Evolutionary conservation across 2,888 invertebrate species (phyloP).

Genomic region (Lordiphosa andalusiaca): DNA sequence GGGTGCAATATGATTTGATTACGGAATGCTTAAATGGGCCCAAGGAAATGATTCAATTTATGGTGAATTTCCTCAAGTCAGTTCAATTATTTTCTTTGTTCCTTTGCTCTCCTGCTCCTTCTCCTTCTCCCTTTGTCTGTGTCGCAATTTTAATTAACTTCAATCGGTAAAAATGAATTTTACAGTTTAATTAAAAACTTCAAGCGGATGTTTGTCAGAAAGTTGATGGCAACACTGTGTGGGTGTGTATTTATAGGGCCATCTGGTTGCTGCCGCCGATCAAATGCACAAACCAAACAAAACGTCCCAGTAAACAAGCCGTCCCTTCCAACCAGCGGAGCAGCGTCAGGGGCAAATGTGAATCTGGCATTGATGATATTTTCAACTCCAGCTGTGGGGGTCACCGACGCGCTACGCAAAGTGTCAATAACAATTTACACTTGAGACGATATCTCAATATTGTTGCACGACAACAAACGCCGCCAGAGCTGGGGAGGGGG

Average conservation of each 20-base stretch:
- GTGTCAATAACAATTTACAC: conserved; percentile 75
- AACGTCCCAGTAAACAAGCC: conserved; percentile 46
- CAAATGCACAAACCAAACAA: conserved; percentile 63
- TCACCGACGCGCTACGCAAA: conserved; percentile 50
- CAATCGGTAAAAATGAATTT: conserved; percentile 19
- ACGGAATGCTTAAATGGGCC: conserved; percentile 36
- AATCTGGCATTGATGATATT: conserved; percentile 61
- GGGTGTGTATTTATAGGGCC: not conserved
- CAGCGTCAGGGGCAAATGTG: conserved; percentile 14
- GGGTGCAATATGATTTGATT: conserved; percentile 31
- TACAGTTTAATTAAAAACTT: conserved; percentile 39
- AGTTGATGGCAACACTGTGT: not conserved
- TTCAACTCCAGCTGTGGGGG: conserved; percentile 22
- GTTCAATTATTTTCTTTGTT: conserved; percentile 19
- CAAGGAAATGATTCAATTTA: conserved; percentile 32
- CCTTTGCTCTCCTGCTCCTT: not conserved
- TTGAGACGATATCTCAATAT: conserved; percentile 75
- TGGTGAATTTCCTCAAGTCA: conserved; percentile 21
- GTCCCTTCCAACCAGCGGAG: conserved; percentile 8
- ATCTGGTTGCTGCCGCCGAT: conserved; percentile 23
- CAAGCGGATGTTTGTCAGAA: not conserved
- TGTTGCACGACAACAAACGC: conserved; percentile 59
- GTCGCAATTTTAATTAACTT: conserved; percentile 28
- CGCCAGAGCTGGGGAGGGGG: not conserved
- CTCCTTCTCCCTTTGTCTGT: not conserved